Evolutionary conservation across 35 echinoderm and acorn worm genomes (phyloP).

Genomic region (Heliocidaris erythrogramma): DNA sequence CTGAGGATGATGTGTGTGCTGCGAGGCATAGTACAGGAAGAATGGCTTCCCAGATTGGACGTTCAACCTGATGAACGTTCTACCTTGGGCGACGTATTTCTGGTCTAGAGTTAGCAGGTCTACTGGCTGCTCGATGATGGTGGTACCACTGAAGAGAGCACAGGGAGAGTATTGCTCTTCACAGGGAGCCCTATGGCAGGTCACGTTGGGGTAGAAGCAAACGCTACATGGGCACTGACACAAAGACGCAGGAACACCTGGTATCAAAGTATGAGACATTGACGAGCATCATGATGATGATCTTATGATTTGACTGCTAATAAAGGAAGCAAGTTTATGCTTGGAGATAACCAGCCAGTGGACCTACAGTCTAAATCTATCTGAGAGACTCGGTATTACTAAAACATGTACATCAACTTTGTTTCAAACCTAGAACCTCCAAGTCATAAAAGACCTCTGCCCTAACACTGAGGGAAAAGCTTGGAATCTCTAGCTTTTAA

Average conservation of each 20-base stretch:
- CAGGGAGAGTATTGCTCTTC: slow-evolving; percentile 46
- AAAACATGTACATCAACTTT: too few species aligned
- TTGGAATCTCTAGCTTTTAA: too few species aligned
- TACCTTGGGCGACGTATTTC: slow-evolving; percentile 51
- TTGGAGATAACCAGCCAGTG: too few species aligned
- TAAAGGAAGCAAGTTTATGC: too few species aligned
- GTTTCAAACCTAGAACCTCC: too few species aligned
- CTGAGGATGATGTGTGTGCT: slow-evolving; percentile 83
- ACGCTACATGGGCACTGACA: slow-evolving; percentile 75
- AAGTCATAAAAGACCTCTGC: too few species aligned
- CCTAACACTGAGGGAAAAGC: background rate
- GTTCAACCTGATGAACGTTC: slow-evolving; percentile 55
- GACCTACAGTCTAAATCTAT: too few species aligned
- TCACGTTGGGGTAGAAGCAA: slow-evolving; percentile 78
- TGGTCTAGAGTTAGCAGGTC: slow-evolving; percentile 57
- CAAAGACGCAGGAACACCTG: slow-evolving; percentile 50
- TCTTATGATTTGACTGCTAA: too few species aligned
- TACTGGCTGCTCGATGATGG: slow-evolving; percentile 77
- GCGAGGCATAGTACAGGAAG: slow-evolving; percentile 80
- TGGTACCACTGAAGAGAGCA: slow-evolving; percentile 56
- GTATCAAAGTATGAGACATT: too few species aligned
- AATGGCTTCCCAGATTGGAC: slow-evolving; percentile 62
- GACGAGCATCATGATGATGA: too few species aligned
- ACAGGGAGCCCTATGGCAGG: slow-evolving; percentile 57
- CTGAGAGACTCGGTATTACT: too few species aligned